These are phyloP conservation scores for Uropsilus gracilis DNA, from an alignment of 2,113 vertebrate species.

Conservation along the genomic window DNA sequence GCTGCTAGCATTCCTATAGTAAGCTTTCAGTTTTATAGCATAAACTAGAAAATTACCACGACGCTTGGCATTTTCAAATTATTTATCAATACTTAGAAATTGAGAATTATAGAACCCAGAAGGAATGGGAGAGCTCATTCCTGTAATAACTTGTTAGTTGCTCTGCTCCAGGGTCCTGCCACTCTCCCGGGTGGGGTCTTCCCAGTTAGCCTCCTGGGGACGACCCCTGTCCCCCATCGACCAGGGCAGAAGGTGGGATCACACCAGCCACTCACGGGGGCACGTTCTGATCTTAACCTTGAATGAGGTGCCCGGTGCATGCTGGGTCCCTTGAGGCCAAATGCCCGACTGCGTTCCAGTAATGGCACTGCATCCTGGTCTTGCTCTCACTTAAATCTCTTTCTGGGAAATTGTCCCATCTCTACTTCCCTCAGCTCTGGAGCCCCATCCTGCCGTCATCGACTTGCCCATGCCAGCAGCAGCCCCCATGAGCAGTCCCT, in stretches of 20 bases:
- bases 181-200: too few species aligned
- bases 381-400: neutral
- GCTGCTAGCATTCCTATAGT: conserved; percentile 66
- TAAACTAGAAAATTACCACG: neutral
- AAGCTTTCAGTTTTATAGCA: conserved; percentile 57
- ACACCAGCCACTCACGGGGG: rapidly evolving
- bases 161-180: neutral
- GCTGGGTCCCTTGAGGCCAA: neutral
- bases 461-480: too few species aligned
- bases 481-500: neutral
- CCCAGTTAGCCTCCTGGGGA: neutral
- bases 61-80: conserved; percentile 63
- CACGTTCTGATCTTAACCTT: neutral
- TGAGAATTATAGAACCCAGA: neutral
- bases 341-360: neutral
- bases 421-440: neutral
- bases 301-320: neutral
- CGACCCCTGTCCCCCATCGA: neutral
- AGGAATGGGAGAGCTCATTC: neutral
- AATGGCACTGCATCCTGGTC: too few species aligned
- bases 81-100: conserved; percentile 58
- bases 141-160: neutral
- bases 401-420: neutral
- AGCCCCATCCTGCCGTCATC: neutral
- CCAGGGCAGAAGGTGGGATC: neutral